Evolutionary conservation across 2,113 vertebrate species (phyloP).

Genomic region (Myiopsitta monachus): DNA sequence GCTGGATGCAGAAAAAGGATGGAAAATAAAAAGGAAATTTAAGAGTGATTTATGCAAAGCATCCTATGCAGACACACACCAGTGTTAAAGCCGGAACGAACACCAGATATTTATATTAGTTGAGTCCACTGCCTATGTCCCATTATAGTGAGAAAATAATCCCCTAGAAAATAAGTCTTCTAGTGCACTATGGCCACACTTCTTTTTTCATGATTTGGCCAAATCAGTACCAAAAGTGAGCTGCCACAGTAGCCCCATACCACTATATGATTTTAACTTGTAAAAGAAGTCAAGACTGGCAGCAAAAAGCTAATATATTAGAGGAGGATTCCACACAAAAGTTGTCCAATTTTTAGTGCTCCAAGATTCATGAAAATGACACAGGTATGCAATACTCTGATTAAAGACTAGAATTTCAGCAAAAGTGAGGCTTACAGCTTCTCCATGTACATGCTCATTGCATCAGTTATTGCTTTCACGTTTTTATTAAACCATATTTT

Average conservation of each 20-base stretch:
- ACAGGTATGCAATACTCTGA: neutral
- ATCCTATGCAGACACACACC: neutral
- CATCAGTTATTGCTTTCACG: neutral
- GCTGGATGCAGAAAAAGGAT: neutral
- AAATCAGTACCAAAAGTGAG: neutral
- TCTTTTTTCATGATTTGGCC: neutral
- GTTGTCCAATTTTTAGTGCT: neutral
- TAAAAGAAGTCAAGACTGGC: neutral
- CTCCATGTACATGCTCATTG: neutral
- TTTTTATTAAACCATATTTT: neutral
- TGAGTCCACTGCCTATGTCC: neutral
- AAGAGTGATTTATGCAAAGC: neutral
- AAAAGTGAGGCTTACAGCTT: neutral
- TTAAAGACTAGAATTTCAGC: neutral
- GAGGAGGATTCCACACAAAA: neutral
- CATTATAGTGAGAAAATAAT: neutral
- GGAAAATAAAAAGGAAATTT: neutral
- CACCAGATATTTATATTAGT: neutral
- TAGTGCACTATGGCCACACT: neutral
- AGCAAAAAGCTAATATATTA: neutral
- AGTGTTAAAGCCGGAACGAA: neutral
- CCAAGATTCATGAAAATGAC: neutral
- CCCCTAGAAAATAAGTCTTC: neutral
- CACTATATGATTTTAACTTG: neutral
- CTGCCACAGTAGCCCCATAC: neutral